Evolutionary conservation across 2,888 invertebrate species (phyloP).

Genomic region (Calameuta pallipes): DNA sequence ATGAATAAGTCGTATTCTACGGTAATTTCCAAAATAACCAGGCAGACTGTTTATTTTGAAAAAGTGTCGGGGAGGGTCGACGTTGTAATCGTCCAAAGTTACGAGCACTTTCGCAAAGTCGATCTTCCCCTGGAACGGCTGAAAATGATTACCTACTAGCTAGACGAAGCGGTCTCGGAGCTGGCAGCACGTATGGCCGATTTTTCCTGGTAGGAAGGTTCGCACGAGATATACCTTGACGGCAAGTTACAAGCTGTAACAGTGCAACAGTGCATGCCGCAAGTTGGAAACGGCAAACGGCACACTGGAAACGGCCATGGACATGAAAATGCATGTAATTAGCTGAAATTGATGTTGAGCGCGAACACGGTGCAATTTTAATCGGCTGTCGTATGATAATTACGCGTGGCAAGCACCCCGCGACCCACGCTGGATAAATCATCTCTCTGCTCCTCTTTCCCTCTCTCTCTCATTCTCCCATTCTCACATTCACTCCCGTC

Average conservation of each 20-base stretch:
- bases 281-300: conserved; percentile 13
- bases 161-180: conserved; percentile 8
- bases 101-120: conserved; percentile 39
- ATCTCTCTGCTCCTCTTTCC: conserved; percentile 33
- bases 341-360: conserved; percentile 62
- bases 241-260: neutral
- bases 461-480: conserved; percentile 23
- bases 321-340: conserved; percentile 65
- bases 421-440: conserved; percentile 63
- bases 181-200: conserved; percentile 47
- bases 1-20: neutral
- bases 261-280: conserved; percentile 7
- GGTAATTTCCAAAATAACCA: too few relatives aligned
- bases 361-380: conserved; percentile 58
- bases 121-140: conserved; percentile 41
- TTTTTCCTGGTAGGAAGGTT: conserved; percentile 43
- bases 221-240: conserved; percentile 19
- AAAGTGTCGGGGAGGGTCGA: neutral
- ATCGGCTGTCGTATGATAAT: conserved; percentile 66
- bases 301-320: conserved; percentile 33
- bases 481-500: conserved; percentile 8
- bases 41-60: too few relatives aligned
- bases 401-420: conserved; percentile 55
- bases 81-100: conserved; percentile 29
- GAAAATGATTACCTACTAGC: conserved; percentile 43